Conservation (phyloP, 2,113 vertebrate genomes). For the Gymnobelideus leadbeateri region DNA sequence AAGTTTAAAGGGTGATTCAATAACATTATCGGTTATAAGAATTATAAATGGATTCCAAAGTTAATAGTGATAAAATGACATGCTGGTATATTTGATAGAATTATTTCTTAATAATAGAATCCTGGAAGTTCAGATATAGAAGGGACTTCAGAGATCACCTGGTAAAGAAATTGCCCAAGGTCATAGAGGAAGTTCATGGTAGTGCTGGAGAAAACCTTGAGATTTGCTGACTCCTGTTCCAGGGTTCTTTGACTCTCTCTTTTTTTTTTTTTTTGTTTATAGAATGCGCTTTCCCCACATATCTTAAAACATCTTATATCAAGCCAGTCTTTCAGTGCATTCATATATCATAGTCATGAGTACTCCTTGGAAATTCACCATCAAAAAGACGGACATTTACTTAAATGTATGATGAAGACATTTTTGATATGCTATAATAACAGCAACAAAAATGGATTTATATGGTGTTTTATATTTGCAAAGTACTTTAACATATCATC, state of each 20-base stretch:
- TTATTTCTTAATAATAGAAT: neutral
- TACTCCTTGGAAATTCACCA: neutral
- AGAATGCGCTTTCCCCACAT: neutral
- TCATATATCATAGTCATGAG: neutral
- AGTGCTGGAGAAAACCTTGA: neutral
- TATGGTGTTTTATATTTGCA: neutral
- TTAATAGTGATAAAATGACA: neutral
- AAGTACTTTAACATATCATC: neutral
- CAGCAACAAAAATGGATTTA: neutral
- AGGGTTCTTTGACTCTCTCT: neutral
- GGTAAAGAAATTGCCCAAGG: neutral
- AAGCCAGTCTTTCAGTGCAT: neutral
- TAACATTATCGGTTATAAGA: slow-evolving; percentile 31
- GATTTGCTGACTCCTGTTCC: neutral
- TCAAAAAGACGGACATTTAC: neutral
- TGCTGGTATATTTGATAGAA: neutral
- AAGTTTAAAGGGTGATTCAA: slow-evolving; percentile 43
- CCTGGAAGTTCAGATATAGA: neutral
- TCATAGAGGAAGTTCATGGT: neutral
- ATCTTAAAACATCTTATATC: neutral
- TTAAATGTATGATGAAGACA: neutral
- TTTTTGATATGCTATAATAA: neutral
- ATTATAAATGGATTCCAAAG: slow-evolving; percentile 20
- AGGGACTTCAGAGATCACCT: neutral
- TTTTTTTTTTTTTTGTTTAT: neutral